Percentiles rank a stretch among this genome's conserved stretches.
These are phyloP conservation scores for Pammene fasciana DNA, from an alignment of 2,888 invertebrate species.

Conservation along the genomic window DNA sequence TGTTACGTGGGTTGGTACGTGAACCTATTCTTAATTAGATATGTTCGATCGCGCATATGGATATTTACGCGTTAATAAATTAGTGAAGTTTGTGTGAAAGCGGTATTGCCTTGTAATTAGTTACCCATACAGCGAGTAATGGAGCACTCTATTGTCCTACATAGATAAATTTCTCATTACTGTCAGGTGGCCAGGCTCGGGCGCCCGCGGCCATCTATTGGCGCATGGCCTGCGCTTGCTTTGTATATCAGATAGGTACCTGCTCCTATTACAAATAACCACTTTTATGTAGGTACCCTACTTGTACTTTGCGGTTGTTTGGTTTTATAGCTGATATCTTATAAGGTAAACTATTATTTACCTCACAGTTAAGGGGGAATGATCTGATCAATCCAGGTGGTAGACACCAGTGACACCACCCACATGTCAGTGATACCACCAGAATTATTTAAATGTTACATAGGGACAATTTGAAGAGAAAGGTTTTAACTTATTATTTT, in stretches of 20 bases:
- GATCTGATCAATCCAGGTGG: background rate
- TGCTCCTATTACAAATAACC: slow-evolving; percentile 35
- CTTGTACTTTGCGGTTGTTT: slow-evolving; percentile 30
- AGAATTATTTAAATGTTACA: too few species aligned
- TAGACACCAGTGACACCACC: too few species aligned
- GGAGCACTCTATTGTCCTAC: slow-evolving; percentile 55
- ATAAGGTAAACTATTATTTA: background rate
- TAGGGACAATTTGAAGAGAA: background rate
- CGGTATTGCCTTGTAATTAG: slow-evolving; percentile 31
- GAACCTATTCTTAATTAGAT: background rate
- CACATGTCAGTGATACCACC: too few species aligned
- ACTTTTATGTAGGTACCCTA: slow-evolving; percentile 31
- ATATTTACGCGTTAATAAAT: slow-evolving; percentile 27
- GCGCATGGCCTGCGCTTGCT: slow-evolving; percentile 46
- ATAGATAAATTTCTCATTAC: slow-evolving; percentile 65
- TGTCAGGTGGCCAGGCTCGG: slow-evolving; percentile 44
- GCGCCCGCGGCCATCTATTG: slow-evolving; percentile 48
- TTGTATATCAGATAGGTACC: slow-evolving; percentile 49
- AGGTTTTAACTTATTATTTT: slow-evolving; percentile 45
- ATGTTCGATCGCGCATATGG: background rate
- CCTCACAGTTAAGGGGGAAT: background rate
- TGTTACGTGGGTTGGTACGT: background rate
- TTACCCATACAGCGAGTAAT: slow-evolving; percentile 37
- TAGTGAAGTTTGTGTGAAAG: slow-evolving; percentile 37
- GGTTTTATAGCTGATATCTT: slow-evolving; percentile 11